Evolutionary conservation across 1,140 invertebrate genomes (phyloP), one percentile per base, ranked within the genome.

Genomic region (Halesus radiatus): DNA sequence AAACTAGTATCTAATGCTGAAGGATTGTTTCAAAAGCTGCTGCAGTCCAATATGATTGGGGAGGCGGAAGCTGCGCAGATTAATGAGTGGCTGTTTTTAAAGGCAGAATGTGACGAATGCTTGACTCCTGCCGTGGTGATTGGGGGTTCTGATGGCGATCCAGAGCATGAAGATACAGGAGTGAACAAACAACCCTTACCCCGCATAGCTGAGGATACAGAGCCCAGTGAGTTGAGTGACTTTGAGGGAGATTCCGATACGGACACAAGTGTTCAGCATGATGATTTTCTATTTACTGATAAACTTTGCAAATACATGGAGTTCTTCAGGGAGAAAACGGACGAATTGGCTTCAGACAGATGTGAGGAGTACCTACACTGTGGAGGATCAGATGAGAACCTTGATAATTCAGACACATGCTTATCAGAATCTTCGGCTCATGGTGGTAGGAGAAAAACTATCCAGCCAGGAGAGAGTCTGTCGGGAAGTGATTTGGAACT

Each of bases 71-170:
- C 92, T 82, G 93, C 94, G 85, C 94, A 95, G 87, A 95, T 96
- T n/a, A 94, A 94, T 85, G 93, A 95, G 79, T 96, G 95, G 95
- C 87, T 96, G 3, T 95, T 93, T 84, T 89, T 96, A 80, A 96
- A 96, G 86, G 94, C 95, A 80, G 95, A 96, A 86, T 96, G 94
- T 86, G 94, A 96, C 86, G 94, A 96, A 83, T 96, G 94, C 85
- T 91, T 96, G 26, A 93, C 92, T 84, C 91, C 88, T 72, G 92
- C 93, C 80, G 86, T 83, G 75, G 88, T 8, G 89, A 91, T 82
- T 87, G 93, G 87, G 0, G 91, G 91, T 0, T 86, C 94, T 18
- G 92, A 92, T 81, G 89, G 91, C 83, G 93, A 93, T 26, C 91
- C 93, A 84, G 93, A 94, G 85, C 90, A 92, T 18, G 92, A 90